phyloP scores from a whole-genome alignment of 1,140 invertebrate genomes.

The Agrypnia vestita region DNA sequence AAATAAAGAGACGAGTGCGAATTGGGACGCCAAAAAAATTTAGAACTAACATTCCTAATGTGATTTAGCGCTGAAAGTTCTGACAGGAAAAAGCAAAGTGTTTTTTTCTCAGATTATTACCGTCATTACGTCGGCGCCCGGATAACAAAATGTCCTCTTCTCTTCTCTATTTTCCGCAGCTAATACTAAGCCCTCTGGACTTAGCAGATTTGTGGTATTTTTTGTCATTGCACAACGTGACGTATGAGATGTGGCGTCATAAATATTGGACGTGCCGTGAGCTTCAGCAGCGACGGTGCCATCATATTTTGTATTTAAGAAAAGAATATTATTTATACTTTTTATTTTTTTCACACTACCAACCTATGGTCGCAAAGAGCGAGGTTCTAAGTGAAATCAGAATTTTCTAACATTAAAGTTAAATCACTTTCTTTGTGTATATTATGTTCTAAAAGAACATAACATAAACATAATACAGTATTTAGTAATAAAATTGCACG shows the following conservation, averaged over 20 bases:
- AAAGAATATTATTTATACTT: too few relatives aligned
- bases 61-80: neutral
- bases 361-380: too few relatives aligned
- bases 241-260: constrained; percentile 11
- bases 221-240: constrained; percentile 25
- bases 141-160: constrained; percentile 8
- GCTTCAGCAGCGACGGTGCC: neutral
- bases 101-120: constrained; percentile 1
- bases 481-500: too few relatives aligned
- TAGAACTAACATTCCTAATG: too few relatives aligned
- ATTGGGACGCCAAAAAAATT: too few relatives aligned
- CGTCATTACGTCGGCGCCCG: constrained; percentile 1
- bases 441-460: too few relatives aligned
- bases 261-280: neutral
- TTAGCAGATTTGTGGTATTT: constrained; percentile 32
- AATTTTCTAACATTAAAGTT: too few relatives aligned
- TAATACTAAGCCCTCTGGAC: constrained; percentile 1
- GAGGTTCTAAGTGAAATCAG: too few relatives aligned
- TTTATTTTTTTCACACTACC: too few relatives aligned
- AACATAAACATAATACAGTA: too few relatives aligned
- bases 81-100: neutral
- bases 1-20: too few relatives aligned
- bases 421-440: too few relatives aligned
- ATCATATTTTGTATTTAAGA: constrained; percentile 9
- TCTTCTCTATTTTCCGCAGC: constrained; percentile 13